Evolutionary conservation across 2,888 invertebrate genomes (phyloP), one percentile per base, ranked within the genome.

Genomic region (Nephrotoma guestfalica): DNA sequence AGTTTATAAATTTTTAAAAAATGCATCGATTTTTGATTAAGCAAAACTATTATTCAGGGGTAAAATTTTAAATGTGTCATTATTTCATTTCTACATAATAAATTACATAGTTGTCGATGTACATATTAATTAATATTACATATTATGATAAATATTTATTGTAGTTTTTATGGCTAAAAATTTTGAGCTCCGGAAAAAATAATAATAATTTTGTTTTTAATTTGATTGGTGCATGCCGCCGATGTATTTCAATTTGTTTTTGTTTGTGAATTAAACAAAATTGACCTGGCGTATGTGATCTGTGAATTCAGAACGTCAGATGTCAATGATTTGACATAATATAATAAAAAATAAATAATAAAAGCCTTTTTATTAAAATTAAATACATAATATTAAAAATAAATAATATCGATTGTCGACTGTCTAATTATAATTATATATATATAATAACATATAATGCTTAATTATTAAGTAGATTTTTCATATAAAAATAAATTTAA

Each of bases 391-490:
- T 84, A 71, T 71, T 71, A 30, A 71, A 71, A 43, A 43, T 30
- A 71, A 41, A 84, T 41, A 84, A 84, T 84, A 84, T 84, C 84
- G 84, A 84, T 84, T 84, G 42, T 84, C 84, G 84, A 84, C 84
- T 84, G 84, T 84, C 84, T 84, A 84, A 84, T 84, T 41, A 41
- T 84, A 84, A 84, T 84, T 84, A 41, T 41, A 84, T 84, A 57
- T 57, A 51, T 51, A 57, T 57, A 57, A 71, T 71, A 30, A 71
- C 4, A 5, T 41, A 83, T 83, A 41, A 84, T 84, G 84, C 84
- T 84, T 84, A 84, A 84, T 84, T 41, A 71, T 71, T 84, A 41
- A 84, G 84, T 84, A 84, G 84, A 84, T 84, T 84, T 84, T 84
- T 84, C 84, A 84, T 71, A 71, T 71, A 71, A 71, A 71, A 71